phyloP scores from a whole-genome alignment of 2,797 vertebrate species.

The Artibeus jamaicensis region DNA sequence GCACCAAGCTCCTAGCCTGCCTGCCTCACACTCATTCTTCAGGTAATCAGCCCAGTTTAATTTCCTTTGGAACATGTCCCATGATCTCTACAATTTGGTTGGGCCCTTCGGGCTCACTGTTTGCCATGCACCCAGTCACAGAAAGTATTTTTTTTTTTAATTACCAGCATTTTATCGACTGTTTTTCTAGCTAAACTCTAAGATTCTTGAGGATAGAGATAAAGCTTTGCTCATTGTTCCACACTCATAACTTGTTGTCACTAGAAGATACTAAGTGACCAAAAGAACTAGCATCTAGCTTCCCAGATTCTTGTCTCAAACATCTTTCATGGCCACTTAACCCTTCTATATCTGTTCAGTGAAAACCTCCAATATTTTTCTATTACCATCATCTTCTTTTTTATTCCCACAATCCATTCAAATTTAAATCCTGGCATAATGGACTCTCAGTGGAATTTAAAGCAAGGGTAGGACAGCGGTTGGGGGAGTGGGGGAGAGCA shows the following conservation, averaged over 20 bases:
- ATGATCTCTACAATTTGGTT: background rate
- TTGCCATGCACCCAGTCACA: background rate
- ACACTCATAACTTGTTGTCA: background rate
- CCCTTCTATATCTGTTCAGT: background rate
- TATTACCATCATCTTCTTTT: background rate
- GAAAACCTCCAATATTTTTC: background rate
- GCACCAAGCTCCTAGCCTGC: background rate
- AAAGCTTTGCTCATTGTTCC: background rate
- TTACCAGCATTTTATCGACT: background rate
- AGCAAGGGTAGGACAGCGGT: fast-evolving
- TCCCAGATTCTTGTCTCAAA: background rate
- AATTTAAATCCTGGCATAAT: background rate
- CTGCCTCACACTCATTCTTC: background rate
- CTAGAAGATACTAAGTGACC: background rate
- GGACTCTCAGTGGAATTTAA: background rate
- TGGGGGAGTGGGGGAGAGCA: background rate
- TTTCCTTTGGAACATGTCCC: background rate
- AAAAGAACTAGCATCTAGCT: background rate
- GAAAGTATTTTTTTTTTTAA: slow-evolving; percentile 5
- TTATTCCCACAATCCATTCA: background rate
- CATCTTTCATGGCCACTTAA: background rate
- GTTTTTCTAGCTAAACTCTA: background rate
- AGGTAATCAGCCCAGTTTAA: background rate
- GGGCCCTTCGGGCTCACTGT: background rate
- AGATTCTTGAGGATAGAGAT: background rate